Evolutionary conservation across 2,888 invertebrate genomes (phyloP), one percentile per base, ranked within the genome.

Genomic region (Megaustenia siamemsis): DNA sequence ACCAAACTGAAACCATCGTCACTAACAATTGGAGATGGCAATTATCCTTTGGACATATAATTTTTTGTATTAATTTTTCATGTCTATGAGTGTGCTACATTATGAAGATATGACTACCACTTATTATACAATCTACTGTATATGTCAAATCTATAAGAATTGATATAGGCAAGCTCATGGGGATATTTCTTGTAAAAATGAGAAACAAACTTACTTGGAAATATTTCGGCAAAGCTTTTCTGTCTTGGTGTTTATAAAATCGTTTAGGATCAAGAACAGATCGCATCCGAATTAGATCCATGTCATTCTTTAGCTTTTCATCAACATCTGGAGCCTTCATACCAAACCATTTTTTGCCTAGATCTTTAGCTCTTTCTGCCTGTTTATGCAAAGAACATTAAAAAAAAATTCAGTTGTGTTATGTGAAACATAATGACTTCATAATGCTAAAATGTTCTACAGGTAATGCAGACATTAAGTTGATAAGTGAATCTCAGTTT

Each of bases 161-260:
- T 15, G 53, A n/a, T n/a, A n/a, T n/a, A n/a, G n/a, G 15, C 1
- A n/a, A n/a, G n/a, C n/a, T n/a, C n/a, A n/a, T n/a, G n/a, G n/a
- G n/a, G n/a, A n/a, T n/a, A n/a, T n/a, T n/a, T n/a, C n/a, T n/a
- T n/a, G n/a, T n/a, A n/a, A n/a, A 73, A 49, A 4, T 73, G 0
- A 73, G 49, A 15, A 24, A 73, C 4, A 15, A 24, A 24, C 8
- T 71, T 94, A 97, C 97, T 95, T 97, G 97, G 94, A 99, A 99
- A 93, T 97, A 98, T 94, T 98, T 99, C 0, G 99, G 98, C 53
- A 97, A 92, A 0, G 96, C 96, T 94, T 97, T 96, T 89, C 96
- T 95, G 92, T 98, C 97, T 93, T 97, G 98, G 91, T 97, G 97
- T 94, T 98, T 98, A 94, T 99, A 99, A 94, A 98, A 99, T 89